Base-by-base conservation (phyloP, 1,140 invertebrate genomes). In the Aphelinus certus region DNA sequence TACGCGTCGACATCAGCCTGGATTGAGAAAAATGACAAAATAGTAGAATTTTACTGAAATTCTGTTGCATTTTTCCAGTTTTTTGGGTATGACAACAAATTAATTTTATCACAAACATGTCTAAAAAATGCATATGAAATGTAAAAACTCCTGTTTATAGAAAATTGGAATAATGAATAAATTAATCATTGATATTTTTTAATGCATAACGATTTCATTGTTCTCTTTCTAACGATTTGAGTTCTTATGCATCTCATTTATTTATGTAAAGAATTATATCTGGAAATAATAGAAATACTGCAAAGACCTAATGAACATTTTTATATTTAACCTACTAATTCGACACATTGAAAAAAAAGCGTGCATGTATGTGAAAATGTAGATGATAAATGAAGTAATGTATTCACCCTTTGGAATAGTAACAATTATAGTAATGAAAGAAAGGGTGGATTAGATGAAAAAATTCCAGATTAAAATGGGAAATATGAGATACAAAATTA, bases 281-380 rank as follows among this genome's bases (percentile, higher is more conserved):
- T 26, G 26, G 26, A 71, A 78, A 65, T 62, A 68, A 75, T 77
- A 76, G 79, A 77, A 66, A 66, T 77, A 75, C 73, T 76, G 58
- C 53, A 76, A 64, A 55, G 51, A 78, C 73, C 74, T 67, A 68
- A 76, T 78, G 70, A 72, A 76, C 78, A 78, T 77, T 83, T 82
- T 82, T 81, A 75, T 81, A 81, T 79, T 78, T 80, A 80, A 74
- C 78, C 77, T 80, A 78, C 63, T 61, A 77, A 79, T 77, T 5
- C 57, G n/a, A 74, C 46, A 75, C 47, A 63, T 63, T 47, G 45
- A 58, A 71, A 74, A 53, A 65, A 48, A 56, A 73, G 63, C 45
- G n/a, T 56, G 45, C 55, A 76, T 76, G 66, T 58, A 49, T 70
- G 72, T 74, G 67, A 71, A 51, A 53, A 71, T 71, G 49, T 68